Base-by-base conservation (phyloP, 2,113 vertebrate genomes). In the Mesitornis unicolor region DNA sequence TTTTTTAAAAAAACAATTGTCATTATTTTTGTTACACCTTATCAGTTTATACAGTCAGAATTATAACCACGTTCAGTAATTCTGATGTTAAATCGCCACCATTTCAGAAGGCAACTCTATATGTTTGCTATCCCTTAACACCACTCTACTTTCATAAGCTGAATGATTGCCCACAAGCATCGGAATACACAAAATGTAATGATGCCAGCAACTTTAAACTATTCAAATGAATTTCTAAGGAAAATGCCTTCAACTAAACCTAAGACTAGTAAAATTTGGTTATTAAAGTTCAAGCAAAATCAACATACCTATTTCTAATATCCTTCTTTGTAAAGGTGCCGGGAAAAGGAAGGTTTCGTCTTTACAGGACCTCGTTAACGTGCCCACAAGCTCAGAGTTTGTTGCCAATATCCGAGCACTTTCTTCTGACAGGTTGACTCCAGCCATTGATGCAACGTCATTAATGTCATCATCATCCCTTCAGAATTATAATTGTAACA, bases 401-500 rank as follows among this genome's bases (percentile, higher is more conserved):
- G 99, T 99, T 90, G 99, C 99, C 94, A 99, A 94, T 97, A 99
- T 99, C 47, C 98, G 97, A 13, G 98, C 99, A 9, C 98, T 99
- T 96, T 99, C 99, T 96, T 99, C 99, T 0, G 99, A 99, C 45
- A 99, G 93, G 97, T 99, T 99, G 36, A 99, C 99, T 56, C 99
- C 99, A 5, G 99, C 99, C 99, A 99, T 99, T 10, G 99, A 99
- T 11, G 99, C 98, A 87, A 99, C 99, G 16, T 99, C 99, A 18
- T 99, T 99, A 92, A 99, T 99, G 92, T 99, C 99, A 19, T 99
- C 99, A 4, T 99, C 99, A 61, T 99, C 99, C 98, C 99, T 99
- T 96, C 45, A 35, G 71, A 65, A 47, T 43, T 78, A 51, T 3
- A 47, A n/a, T 60, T 20, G 9, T 28, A 61, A 74, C 17, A 64